Base-by-base conservation (phyloP, 2,797 vertebrate species). In the Euphonia xanthogaster region DNA sequence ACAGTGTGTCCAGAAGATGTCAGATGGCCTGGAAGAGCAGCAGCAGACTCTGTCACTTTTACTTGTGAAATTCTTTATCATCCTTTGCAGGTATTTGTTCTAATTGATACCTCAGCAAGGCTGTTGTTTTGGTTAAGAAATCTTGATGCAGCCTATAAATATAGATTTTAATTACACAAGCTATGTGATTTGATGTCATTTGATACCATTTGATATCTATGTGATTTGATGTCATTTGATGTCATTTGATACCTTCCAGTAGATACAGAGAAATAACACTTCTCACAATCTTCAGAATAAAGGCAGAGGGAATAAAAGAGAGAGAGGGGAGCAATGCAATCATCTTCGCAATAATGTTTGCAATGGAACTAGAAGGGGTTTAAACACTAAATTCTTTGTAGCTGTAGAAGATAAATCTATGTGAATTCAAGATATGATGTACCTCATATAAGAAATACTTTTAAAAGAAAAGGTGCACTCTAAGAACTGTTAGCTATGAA, bases 31-130 rank as follows among this genome's bases (percentile, higher is more conserved):
- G 94, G 99, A 99, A 94, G 98, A 99, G 25, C 98, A 99, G 91
- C 99, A 99, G 87, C 99, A 99, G 92, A 97, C 98, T 62, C 96
- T 99, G 71, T 98, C 99, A 7, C 94, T 99, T 93, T 96, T 99
- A 73, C 98, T 99, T 60, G 99, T 99, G 79, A 99, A 99, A 91
- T 99, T 99, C 97, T 99, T 99, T 89, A 99, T 99, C 95, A 98
- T 99, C 96, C 98, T 99, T 97, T 99, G 99, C 99, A 99, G 99
- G 99, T 99, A 97, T 90, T 68, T 96, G 14, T 77, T 92, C 28
- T 63, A 33, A 44, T 17, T 48, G 35, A 12, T 74, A 31, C 54
- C 39, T 85, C 44, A 37, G 17, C 22, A 33, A 71, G 30, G 39
- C 30, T 62, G 0, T 33, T 78, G 37, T 78, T 92, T 78, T 50